Conservation (phyloP, 35 echinoderm and acorn worm genomes). For the Apostichopus californicus region DNA sequence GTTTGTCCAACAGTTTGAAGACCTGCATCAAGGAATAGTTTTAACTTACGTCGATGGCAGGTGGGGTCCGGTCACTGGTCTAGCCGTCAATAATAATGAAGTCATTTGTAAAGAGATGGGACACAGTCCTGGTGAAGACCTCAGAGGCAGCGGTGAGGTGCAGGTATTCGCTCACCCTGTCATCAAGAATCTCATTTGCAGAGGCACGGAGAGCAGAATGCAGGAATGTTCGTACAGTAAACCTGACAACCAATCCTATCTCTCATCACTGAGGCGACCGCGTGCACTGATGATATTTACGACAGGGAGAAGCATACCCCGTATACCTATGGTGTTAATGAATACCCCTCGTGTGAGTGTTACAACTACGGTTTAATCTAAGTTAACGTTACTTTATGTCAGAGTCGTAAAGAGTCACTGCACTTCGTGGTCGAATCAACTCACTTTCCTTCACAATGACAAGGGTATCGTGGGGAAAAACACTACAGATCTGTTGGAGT, state of each 20-base stretch:
- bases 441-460: too few species aligned
- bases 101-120: neutral
- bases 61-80: neutral
- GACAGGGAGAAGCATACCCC: neutral
- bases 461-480: too few species aligned
- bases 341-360: neutral
- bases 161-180: neutral
- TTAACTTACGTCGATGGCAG: neutral
- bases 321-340: neutral
- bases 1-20: constrained; percentile 3
- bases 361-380: neutral
- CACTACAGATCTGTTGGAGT: too few species aligned
- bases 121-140: neutral
- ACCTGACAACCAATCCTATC: neutral
- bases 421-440: too few species aligned
- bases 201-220: neutral
- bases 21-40: neutral
- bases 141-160: neutral
- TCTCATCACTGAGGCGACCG: neutral
- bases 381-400: too few species aligned
- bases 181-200: neutral
- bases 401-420: too few species aligned
- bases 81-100: neutral
- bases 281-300: neutral
- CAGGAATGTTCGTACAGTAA: neutral